Percentiles rank a stretch among this genome's conserved stretches.
Conservation (phyloP, 2,888 invertebrate genomes). For the Xestia ashworthii region DNA sequence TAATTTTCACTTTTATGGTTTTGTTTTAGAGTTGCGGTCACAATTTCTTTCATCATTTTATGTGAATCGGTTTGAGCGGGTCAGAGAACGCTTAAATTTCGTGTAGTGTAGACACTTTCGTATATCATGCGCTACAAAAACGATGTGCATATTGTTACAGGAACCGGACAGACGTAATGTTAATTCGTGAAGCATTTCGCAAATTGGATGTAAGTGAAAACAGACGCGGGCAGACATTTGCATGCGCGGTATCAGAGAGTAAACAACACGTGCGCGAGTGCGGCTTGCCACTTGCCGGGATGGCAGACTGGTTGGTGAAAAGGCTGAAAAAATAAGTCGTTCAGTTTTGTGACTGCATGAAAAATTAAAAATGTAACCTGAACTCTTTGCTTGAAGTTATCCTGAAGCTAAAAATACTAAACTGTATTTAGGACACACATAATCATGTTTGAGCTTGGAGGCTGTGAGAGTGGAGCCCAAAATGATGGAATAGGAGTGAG, state of each 20-base stretch:
- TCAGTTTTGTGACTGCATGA: not conserved
- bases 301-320: not conserved
- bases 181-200: slow-evolving; percentile 52
- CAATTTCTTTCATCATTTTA: not conserved
- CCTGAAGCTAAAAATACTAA: no score
- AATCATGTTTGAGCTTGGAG: not conserved
- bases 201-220: slow-evolving; percentile 66
- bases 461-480: not conserved
- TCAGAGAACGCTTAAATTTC: no score
- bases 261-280: slow-evolving; percentile 23
- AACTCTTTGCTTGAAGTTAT: not conserved
- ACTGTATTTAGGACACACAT: not conserved
- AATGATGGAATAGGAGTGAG: not conserved
- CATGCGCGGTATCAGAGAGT: slow-evolving; percentile 49
- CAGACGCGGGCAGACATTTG: slow-evolving; percentile 63
- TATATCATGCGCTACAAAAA: not conserved
- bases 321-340: not conserved
- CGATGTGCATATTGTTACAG: not conserved
- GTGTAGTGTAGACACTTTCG: not conserved
- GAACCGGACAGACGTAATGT: slow-evolving; percentile 43
- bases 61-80: not conserved
- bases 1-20: not conserved
- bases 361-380: not conserved
- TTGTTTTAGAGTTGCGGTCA: not conserved
- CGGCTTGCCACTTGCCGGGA: not conserved